A percentile compares a stretch with the other conserved stretches of the same genome.
Evolutionary conservation across 2,888 invertebrate species (phyloP).

Genomic region (Capitulum mitella): DNA sequence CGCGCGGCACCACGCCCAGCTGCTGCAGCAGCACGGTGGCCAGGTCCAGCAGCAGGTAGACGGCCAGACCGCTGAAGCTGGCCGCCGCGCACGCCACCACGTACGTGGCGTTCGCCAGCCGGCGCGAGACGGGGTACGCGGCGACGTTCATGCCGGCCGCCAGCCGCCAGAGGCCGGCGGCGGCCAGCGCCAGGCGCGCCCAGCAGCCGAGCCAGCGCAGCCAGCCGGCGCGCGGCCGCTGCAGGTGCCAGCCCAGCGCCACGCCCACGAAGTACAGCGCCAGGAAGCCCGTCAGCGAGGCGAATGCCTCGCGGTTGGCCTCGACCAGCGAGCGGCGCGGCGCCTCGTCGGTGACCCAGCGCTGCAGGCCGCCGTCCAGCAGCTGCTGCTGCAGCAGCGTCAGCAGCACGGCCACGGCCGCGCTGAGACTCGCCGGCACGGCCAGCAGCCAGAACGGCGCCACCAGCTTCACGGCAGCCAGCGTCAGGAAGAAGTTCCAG

Average conservation of each 20-base stretch:
- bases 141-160: background rate
- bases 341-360: constrained; percentile 59
- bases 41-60: background rate
- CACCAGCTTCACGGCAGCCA: constrained; percentile 71
- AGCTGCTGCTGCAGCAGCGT: constrained; percentile 59
- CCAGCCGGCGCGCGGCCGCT: constrained; percentile 6
- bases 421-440: constrained; percentile 51
- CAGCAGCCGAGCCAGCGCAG: constrained; percentile 36
- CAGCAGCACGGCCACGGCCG: constrained; percentile 51
- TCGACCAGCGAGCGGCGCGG: constrained; percentile 51
- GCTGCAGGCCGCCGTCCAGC: constrained; percentile 56
- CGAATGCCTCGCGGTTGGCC: constrained; percentile 87
- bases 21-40: background rate
- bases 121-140: constrained; percentile 57
- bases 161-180: background rate
- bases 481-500: constrained; percentile 96
- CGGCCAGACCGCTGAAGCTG: constrained; percentile 50
- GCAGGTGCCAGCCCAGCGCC: constrained; percentile 39
- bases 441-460: constrained; percentile 54
- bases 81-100: constrained; percentile 54
- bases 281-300: constrained; percentile 75
- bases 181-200: background rate
- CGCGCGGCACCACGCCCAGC: background rate
- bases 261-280: constrained; percentile 71
- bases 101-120: constrained; percentile 76